Conservation (phyloP, 2,888 invertebrate species). For the Stenoptilia bipunctidactyla region DNA sequence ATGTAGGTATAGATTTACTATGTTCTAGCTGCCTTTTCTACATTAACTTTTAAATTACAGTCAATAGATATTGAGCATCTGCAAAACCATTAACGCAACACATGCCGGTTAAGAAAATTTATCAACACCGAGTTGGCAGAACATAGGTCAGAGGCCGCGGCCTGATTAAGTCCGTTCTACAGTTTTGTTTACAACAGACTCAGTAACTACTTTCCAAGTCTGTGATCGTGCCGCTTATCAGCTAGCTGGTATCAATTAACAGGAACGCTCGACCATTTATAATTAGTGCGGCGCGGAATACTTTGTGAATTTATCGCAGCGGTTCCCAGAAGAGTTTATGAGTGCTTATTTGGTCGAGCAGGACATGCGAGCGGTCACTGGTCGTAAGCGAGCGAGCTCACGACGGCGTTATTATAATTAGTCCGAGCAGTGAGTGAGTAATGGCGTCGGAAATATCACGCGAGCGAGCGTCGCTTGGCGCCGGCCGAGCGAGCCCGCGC, state of each 20-base stretch:
- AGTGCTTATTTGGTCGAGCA: constrained; percentile 5
- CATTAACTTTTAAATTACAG: too few relatives aligned
- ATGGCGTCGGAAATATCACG: constrained; percentile 66
- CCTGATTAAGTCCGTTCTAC: too few relatives aligned
- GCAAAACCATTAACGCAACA: too few relatives aligned
- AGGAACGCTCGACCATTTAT: neutral
- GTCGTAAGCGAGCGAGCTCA: constrained; percentile 40
- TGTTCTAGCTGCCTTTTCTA: too few relatives aligned
- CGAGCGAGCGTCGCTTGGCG: constrained; percentile 35
- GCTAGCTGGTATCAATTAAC: neutral
- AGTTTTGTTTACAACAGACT: neutral
- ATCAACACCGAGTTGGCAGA: too few relatives aligned
- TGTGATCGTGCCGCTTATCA: neutral
- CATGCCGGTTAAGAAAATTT: too few relatives aligned
- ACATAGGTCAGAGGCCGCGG: too few relatives aligned
- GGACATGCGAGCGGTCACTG: constrained; percentile 39
- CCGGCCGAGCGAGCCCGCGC: constrained; percentile 23
- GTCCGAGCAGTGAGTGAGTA: constrained; percentile 61
- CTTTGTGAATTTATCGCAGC: constrained; percentile 12
- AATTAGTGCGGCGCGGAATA: neutral
- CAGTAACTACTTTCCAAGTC: neutral
- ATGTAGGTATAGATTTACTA: too few relatives aligned
- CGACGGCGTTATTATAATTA: constrained; percentile 63
- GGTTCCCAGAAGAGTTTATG: constrained; percentile 7
- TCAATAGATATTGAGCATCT: too few relatives aligned